These are phyloP conservation scores for Atlantisia rogersi DNA, from an alignment of 2,113 vertebrate species.

Conservation along the genomic window DNA sequence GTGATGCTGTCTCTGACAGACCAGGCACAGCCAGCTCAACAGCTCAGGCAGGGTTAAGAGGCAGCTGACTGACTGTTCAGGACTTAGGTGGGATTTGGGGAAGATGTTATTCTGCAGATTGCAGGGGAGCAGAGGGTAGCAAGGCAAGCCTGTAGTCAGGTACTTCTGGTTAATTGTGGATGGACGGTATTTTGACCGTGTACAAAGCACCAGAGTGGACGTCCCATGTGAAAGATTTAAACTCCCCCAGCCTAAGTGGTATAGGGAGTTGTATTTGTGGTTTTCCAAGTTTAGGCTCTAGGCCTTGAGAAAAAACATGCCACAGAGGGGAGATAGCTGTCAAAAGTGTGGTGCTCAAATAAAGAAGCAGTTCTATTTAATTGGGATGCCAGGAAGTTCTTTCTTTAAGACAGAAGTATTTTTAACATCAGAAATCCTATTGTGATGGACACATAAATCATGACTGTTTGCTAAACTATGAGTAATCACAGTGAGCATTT, in stretches of 20 bases:
- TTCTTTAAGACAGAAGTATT: background rate
- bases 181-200: background rate
- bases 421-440: background rate
- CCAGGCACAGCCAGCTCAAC: background rate
- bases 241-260: background rate
- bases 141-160: background rate
- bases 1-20: background rate
- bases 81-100: fast-evolving
- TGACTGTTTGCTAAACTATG: background rate
- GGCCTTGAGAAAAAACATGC: background rate
- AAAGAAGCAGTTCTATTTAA: background rate
- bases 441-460: background rate
- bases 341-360: background rate
- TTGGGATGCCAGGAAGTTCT: background rate
- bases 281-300: background rate
- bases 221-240: background rate
- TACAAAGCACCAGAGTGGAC: background rate
- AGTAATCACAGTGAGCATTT: background rate
- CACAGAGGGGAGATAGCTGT: background rate
- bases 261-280: background rate
- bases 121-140: background rate
- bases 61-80: background rate
- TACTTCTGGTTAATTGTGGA: background rate
- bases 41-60: background rate
- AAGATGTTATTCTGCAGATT: background rate